phyloP scores from a whole-genome alignment of 2,888 invertebrate genomes.

The Podabrus alpinus region DNA sequence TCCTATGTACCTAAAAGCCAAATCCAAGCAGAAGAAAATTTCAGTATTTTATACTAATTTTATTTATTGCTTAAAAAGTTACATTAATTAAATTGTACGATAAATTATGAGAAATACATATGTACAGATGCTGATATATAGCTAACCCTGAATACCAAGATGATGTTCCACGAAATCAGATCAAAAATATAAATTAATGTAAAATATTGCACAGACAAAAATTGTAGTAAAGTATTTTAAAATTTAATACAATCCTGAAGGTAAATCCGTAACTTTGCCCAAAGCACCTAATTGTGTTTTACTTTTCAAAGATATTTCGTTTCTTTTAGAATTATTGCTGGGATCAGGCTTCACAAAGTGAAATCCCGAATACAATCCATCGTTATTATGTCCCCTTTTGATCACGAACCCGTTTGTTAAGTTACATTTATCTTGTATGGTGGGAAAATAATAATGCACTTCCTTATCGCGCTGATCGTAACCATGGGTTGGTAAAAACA shows the following conservation, averaged over 20 bases:
- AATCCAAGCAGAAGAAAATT: too few species aligned
- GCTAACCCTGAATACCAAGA: conserved; percentile 1
- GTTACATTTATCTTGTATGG: conserved; percentile 55
- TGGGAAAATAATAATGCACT: conserved; percentile 54
- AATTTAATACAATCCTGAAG: conserved; percentile 70
- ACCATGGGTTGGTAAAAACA: conserved; percentile 48
- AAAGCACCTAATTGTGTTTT: conserved; percentile 41
- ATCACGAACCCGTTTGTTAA: conserved; percentile 61
- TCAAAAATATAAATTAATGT: conserved; percentile 1
- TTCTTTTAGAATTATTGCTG: conserved; percentile 51
- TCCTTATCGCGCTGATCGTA: conserved; percentile 43
- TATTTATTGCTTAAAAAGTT: neutral
- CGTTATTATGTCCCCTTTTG: conserved; percentile 65
- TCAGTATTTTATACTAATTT: neutral
- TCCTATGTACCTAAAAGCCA: too few species aligned
- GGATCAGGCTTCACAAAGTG: conserved; percentile 54
- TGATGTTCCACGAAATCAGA: neutral
- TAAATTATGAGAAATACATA: neutral
- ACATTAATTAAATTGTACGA: neutral
- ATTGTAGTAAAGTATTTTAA: neutral
- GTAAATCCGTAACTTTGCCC: conserved; percentile 73
- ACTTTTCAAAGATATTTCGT: conserved; percentile 29
- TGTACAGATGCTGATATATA: neutral
- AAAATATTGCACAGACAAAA: conserved; percentile 14
- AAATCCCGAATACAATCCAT: conserved; percentile 68